phyloP scores from a whole-genome alignment of 2,113 vertebrate species.

The Podiceps cristatus region DNA sequence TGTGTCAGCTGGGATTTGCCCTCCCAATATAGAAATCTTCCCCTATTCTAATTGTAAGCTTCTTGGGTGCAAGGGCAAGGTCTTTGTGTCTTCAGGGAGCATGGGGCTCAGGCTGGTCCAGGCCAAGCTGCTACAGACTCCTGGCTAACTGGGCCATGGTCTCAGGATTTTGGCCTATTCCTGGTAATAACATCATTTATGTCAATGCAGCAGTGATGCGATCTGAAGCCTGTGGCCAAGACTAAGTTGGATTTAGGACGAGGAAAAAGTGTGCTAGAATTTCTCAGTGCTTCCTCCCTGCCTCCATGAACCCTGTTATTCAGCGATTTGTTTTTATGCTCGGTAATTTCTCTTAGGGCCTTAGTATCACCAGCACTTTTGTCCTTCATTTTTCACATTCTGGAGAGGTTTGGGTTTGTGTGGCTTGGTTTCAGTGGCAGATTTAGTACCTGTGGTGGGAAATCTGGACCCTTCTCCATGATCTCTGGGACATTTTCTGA shows the following conservation, averaged over 20 bases:
- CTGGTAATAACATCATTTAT: neutral
- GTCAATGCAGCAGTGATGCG: neutral
- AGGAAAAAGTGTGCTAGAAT: neutral
- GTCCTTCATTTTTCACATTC: neutral
- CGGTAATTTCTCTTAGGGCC: neutral
- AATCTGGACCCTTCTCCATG: neutral
- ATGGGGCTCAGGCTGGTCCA: neutral
- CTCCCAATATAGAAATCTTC: conserved; percentile 42
- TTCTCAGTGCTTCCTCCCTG: neutral
- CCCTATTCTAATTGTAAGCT: conserved; percentile 36
- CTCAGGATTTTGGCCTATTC: neutral
- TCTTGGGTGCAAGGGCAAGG: conserved; percentile 32
- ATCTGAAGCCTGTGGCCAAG: neutral
- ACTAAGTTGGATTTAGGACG: neutral
- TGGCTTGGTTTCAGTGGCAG: neutral
- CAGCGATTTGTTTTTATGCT: neutral
- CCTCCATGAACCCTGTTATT: neutral
- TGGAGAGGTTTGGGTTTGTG: neutral
- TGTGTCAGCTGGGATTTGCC: conserved; percentile 56
- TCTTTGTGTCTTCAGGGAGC: neutral
- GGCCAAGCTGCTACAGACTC: neutral
- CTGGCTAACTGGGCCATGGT: fast-evolving
- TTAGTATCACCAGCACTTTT: neutral
- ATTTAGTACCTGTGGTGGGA: neutral
- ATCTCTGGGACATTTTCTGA: neutral